Conservation (phyloP, 2,797 vertebrate species). For the Chelidonichthys spinosus region DNA sequence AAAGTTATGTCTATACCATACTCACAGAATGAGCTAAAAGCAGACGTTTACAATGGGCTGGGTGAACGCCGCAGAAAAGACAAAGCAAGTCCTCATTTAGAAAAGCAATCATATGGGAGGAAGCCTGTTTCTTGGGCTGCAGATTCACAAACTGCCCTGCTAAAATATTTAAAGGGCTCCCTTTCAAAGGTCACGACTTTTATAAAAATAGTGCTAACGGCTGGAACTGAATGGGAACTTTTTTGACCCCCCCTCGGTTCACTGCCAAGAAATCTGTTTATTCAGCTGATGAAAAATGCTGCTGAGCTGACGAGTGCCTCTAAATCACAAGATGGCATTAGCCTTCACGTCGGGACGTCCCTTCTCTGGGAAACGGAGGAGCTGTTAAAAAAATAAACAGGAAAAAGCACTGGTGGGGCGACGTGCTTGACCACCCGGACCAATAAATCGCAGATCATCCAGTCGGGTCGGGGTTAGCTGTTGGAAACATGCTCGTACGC, state of each 20-base stretch:
- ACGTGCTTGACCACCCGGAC: constrained; percentile 38
- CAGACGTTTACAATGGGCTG: not conserved
- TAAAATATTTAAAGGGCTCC: constrained; percentile 49
- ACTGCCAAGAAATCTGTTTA: constrained; percentile 63
- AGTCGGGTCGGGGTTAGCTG: not conserved
- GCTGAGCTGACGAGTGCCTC: constrained; percentile 59
- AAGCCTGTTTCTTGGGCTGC: constrained; percentile 24
- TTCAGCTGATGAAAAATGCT: constrained; percentile 69
- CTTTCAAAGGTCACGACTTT: constrained; percentile 46
- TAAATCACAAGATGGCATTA: constrained; percentile 60
- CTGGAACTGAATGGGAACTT: constrained; percentile 31
- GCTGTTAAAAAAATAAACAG: constrained; percentile 35
- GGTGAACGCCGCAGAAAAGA: constrained; percentile 1
- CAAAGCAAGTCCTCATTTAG: constrained; percentile 4
- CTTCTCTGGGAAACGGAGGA: constrained; percentile 20
- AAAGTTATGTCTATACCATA: not conserved
- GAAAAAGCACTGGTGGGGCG: constrained; percentile 7
- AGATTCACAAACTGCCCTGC: constrained; percentile 40
- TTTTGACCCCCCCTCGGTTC: not conserved
- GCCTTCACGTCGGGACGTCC: constrained; percentile 32
- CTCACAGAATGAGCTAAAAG: constrained; percentile 6
- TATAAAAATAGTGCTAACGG: constrained; percentile 57
- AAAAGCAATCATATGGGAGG: constrained; percentile 12
- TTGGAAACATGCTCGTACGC: constrained; percentile 14
- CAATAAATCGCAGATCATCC: constrained; percentile 1